Evolutionary conservation across 2,797 vertebrate species (phyloP).

Genomic region (Rhodeus uyekii): DNA sequence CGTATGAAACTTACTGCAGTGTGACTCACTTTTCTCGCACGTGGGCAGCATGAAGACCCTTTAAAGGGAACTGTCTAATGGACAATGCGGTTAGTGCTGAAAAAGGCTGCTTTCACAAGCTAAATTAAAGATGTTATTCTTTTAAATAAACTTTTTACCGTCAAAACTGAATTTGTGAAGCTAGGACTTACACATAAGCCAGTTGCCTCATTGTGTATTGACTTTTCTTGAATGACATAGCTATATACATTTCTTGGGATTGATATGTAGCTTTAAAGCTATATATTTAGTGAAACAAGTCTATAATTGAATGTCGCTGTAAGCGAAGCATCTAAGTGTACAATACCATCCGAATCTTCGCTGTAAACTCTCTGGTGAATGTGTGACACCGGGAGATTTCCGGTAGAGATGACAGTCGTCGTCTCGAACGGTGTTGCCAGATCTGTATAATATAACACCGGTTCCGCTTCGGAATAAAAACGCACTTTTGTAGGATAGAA

Average conservation of each 20-base stretch:
- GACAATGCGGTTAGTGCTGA: neutral
- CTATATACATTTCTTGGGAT: neutral
- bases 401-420: constrained; percentile 64
- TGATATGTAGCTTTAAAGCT: too few species aligned
- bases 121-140: neutral
- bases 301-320: neutral
- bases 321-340: neutral
- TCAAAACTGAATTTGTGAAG: neutral
- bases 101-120: neutral
- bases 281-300: neutral
- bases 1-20: constrained; percentile 79
- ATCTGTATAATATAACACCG: neutral
- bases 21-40: constrained; percentile 80
- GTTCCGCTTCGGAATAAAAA: neutral
- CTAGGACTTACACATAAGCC: neutral
- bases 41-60: constrained; percentile 64
- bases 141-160: neutral
- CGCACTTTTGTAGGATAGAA: neutral
- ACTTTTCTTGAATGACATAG: neutral
- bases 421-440: neutral
- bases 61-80: constrained; percentile 11
- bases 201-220: neutral
- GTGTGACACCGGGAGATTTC: constrained; percentile 70
- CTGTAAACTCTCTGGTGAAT: constrained; percentile 46
- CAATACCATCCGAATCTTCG: constrained; percentile 39